Base-by-base conservation (phyloP, 2,797 vertebrate species). In the Anguilla marmorata region DNA sequence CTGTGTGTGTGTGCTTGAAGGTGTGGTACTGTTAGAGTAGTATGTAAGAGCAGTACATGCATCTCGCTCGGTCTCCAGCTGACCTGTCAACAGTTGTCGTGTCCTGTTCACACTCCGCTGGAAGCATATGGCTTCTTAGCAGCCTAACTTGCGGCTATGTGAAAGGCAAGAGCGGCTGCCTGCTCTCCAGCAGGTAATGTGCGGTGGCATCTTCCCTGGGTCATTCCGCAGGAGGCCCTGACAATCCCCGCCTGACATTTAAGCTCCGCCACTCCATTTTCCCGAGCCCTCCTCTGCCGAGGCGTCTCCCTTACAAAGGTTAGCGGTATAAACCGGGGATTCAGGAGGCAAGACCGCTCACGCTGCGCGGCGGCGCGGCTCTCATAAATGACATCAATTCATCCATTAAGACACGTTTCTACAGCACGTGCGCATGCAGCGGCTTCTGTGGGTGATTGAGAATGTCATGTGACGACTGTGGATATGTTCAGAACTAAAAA, bases 171-270 rank as follows among this genome's bases (percentile, higher is more conserved):
- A 82, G 79, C 21, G 21, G 79, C 45, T 82, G 16, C 41, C 41
- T 48, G 79, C 45, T 50, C 41, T 50, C n/a, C 21, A 6, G 79
- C 19, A 11, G 41, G 41, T 50, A 82, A 82, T n/a, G 21, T 21
- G 79, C 27, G 58, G 33, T 45, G 74, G 74, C 76, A 87, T 83
- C 56, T 83, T 37, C 21, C 76, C 76, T 48, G 52, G 45, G 37
- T 50, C 45, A 30, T n/a, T 27, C 86, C 21, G 30, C 87, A 85
- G 87, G 63, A 37, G 60, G 30, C 37, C 87, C 30, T 0, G 12
- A 12, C 63, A 21, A 54, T 21, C 33, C 24, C 30, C 86, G 52
- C 63, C 83, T 60, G 84, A 88, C 87, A 85, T 88, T 88, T 79
- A 76, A n/a, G 14, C 33, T 50, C 87, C 16, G 21, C 2, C 1